These are phyloP conservation scores for Discoglossus pictus DNA, from an alignment of 2,797 vertebrate genomes.

Conservation along the genomic window DNA sequence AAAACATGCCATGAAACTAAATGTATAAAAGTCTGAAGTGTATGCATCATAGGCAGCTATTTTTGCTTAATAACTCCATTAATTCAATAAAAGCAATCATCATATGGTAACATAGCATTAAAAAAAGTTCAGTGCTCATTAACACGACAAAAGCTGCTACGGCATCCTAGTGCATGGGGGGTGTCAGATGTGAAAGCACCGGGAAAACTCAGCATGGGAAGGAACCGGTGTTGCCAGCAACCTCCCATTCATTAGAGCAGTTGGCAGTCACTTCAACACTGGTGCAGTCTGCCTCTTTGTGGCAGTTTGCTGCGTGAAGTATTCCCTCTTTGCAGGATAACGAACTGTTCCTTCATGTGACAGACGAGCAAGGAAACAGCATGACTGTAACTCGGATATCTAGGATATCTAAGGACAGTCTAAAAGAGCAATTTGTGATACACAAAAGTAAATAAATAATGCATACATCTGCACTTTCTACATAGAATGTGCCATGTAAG, in stretches of 20 bases:
- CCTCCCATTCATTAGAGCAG: conserved; percentile 33
- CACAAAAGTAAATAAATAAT: too few species aligned
- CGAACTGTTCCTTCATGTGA: conserved; percentile 18
- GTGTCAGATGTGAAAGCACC: conserved; percentile 35
- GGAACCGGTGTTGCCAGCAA: conserved; percentile 14
- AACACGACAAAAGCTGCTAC: conserved; percentile 21
- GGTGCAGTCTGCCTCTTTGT: conserved; percentile 30
- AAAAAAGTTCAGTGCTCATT: conserved; percentile 37
- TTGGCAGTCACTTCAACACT: conserved; percentile 21
- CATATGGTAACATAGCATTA: too few species aligned
- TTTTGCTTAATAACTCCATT: too few species aligned
- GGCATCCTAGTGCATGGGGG: conserved; percentile 15
- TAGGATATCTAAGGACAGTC: too few species aligned
- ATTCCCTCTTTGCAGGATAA: conserved; percentile 9
- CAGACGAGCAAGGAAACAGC: conserved; percentile 3
- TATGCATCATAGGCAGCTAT: too few species aligned
- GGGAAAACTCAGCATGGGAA: conserved; percentile 32
- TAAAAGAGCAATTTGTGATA: too few species aligned
- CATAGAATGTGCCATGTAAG: too few species aligned
- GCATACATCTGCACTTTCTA: too few species aligned
- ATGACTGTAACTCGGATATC: not conserved
- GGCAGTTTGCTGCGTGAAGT: conserved; percentile 36
- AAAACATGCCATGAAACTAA: too few species aligned
- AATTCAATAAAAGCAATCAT: too few species aligned
- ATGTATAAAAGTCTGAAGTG: too few species aligned